phyloP scores from a whole-genome alignment of 2,888 invertebrate genomes.

The Carterocephalus palaemon region DNA sequence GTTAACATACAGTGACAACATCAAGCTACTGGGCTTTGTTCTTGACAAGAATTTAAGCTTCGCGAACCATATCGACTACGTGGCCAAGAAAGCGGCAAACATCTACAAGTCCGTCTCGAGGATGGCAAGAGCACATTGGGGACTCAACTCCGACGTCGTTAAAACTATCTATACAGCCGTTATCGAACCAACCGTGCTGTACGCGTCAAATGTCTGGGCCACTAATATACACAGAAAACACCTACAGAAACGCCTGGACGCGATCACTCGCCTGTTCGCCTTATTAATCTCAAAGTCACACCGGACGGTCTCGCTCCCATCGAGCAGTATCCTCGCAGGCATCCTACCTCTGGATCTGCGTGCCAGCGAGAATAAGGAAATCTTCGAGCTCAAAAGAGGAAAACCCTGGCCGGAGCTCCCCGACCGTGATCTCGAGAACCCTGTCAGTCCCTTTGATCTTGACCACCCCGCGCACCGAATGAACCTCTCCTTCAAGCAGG shows the following conservation, averaged over 20 bases:
- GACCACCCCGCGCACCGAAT: not conserved
- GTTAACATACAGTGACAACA: not conserved
- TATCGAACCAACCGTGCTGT: conserved; percentile 4
- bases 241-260: not conserved
- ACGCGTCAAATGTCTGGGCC: conserved; percentile 9
- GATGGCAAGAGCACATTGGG: conserved; percentile 20
- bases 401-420: not conserved
- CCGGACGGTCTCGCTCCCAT: not conserved
- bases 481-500: too few species aligned
- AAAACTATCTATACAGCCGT: conserved; percentile 1
- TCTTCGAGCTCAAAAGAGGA: not conserved
- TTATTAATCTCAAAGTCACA: not conserved
- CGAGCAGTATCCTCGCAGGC: too few species aligned
- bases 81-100: conserved; percentile 9
- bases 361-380: not conserved
- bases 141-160: conserved; percentile 6
- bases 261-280: not conserved
- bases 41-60: conserved; percentile 20
- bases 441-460: conserved; percentile 1
- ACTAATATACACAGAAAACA: not conserved
- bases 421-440: not conserved
- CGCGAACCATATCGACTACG: conserved; percentile 1
- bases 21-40: conserved; percentile 20
- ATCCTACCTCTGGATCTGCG: too few species aligned
- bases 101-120: conserved; percentile 18